Evolutionary conservation across 2,888 invertebrate species (phyloP), one percentile per base, ranked within the genome.

Genomic region (Xylota sylvarum): DNA sequence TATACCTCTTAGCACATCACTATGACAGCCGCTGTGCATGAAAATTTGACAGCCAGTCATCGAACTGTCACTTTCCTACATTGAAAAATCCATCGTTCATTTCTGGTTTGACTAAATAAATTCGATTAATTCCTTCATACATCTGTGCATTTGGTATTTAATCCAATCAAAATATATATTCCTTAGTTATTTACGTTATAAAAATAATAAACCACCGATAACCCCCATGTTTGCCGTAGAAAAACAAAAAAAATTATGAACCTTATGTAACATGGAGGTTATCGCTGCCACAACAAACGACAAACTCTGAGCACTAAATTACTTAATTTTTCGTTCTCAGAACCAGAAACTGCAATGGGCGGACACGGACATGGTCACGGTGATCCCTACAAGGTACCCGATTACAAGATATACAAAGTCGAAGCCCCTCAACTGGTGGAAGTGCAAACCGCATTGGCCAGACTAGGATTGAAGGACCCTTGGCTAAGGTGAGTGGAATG

Each of bases 391-490:
- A 94, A 93, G 90, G 92, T 98, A 6, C 97, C 97, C 0, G 95
- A 95, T 91, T 94, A 95, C 89, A 94, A 93, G 55, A 94, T 94
- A 55, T 98, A 96, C 91, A 95, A 96, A 91, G 94, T 96, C 9
- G 95, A 96, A 90, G 94, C 94, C 27, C 95, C 95, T 0, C 92
- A 95, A 89, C 92, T 97, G 60, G 91, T 95, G 85, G 93, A 94
- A 88, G 93, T 96, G 0, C 93, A 96, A 91, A 93, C 94, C 84
- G 94, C 94, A 0, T 93, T 98, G 14, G 95, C 94, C 0, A 93
- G 94, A 46, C 94, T 95, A 90, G 97, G 97, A 4, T 92, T 98
- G 1, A 95, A 94, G 84, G 97, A 98, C 92, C 98, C 98, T 0
- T 98, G 98, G 98, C 93, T 97, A 65, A 95, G 97, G 96, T 96